These are phyloP conservation scores for Romanomermis culicivorax DNA, from an alignment of 2,888 invertebrate species.

Conservation along the genomic window DNA sequence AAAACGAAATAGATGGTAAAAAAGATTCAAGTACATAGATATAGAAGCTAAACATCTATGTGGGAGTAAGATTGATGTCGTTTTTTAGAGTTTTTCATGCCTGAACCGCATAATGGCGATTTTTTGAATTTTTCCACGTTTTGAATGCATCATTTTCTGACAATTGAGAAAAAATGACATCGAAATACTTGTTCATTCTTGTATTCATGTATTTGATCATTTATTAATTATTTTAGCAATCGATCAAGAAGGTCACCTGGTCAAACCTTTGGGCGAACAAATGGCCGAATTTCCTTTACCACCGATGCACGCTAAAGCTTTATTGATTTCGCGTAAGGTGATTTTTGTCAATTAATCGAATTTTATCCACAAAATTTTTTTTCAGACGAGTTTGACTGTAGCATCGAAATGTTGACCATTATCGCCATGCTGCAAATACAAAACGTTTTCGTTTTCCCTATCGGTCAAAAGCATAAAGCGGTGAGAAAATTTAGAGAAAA, in stretches of 20 bases:
- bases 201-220: no score
- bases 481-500: constrained; percentile 17
- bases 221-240: constrained; percentile 45
- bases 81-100: no score
- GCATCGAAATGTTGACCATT: constrained; percentile 70
- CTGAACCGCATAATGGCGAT: no score
- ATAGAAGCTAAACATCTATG: no score
- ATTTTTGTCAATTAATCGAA: constrained; percentile 2
- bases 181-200: no score
- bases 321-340: constrained; percentile 39
- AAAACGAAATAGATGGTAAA: no score
- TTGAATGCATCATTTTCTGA: no score
- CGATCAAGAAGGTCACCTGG: constrained; percentile 52
- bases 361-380: not conserved
- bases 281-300: constrained; percentile 79
- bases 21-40: no score
- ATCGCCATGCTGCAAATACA: constrained; percentile 85
- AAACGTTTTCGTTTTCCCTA: constrained; percentile 54
- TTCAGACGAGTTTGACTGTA: constrained; percentile 58
- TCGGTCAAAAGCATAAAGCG: constrained; percentile 40
- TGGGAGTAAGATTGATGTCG: no score
- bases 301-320: constrained; percentile 63
- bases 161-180: no score
- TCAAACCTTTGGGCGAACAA: constrained; percentile 49
- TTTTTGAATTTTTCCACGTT: no score